These are phyloP conservation scores for Panthera uncia DNA, from an alignment of 2,113 vertebrate genomes.

Conservation along the genomic window DNA sequence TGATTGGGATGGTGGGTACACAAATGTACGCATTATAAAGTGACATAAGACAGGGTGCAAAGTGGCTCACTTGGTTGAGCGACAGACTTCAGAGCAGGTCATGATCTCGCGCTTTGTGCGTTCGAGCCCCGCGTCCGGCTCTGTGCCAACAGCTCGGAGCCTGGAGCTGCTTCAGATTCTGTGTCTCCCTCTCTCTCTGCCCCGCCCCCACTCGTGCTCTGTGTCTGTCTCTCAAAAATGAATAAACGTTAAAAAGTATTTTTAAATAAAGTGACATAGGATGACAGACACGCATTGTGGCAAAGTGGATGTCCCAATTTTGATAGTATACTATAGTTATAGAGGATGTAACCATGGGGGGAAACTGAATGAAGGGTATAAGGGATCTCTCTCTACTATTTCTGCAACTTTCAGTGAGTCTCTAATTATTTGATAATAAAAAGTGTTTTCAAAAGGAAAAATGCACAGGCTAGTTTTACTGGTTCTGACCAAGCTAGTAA, in stretches of 20 bases:
- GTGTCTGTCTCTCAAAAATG: too few relatives aligned
- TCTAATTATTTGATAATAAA: not conserved
- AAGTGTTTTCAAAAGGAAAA: not conserved
- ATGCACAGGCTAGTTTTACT: not conserved
- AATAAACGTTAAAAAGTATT: too few relatives aligned
- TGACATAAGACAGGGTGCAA: too few relatives aligned
- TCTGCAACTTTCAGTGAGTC: not conserved
- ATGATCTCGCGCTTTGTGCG: too few relatives aligned
- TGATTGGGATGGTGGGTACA: not conserved
- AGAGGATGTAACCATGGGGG: rapidly evolving
- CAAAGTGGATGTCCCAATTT: not conserved
- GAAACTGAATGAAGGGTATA: not conserved
- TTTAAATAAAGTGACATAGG: not conserved
- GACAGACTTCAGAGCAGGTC: too few relatives aligned
- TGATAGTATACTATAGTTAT: not conserved
- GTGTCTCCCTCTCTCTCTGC: too few relatives aligned
- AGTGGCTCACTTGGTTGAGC: too few relatives aligned
- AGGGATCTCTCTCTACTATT: not conserved
- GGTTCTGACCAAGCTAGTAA: not conserved
- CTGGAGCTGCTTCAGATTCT: too few relatives aligned
- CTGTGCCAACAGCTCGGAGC: too few relatives aligned
- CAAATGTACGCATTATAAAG: not conserved
- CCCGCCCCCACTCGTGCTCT: too few relatives aligned
- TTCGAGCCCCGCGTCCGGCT: too few relatives aligned
- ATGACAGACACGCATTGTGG: too few relatives aligned